Evolutionary conservation across 2,797 vertebrate species (phyloP).

Genomic region (Urocyon cinereoargenteus): DNA sequence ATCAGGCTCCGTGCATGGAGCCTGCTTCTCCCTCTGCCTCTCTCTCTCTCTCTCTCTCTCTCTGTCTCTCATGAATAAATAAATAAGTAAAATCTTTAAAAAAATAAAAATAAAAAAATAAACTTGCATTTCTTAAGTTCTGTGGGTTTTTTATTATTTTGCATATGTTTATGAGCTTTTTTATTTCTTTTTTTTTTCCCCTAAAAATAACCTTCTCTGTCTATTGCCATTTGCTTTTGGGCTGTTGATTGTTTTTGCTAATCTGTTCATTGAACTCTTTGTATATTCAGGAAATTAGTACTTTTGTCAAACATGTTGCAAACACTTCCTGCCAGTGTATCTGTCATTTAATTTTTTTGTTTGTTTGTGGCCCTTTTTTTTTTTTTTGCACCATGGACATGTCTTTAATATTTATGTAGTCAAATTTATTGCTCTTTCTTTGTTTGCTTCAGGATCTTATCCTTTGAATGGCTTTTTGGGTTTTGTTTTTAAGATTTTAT

Average conservation of each 20-base stretch:
- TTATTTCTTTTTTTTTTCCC: not conserved
- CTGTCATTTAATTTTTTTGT: not conserved
- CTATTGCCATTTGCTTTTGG: not conserved
- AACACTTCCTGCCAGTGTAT: not conserved
- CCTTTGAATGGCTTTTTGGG: not conserved
- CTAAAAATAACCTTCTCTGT: not conserved
- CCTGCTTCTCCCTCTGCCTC: no score
- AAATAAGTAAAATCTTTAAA: no score
- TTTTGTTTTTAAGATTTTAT: no score
- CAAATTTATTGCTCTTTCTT: not conserved
- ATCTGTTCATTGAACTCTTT: not conserved
- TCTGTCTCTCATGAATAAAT: no score
- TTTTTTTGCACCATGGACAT: not conserved
- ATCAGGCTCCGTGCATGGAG: no score
- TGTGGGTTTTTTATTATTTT: not conserved
- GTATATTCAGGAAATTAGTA: not conserved
- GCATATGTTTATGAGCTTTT: not conserved
- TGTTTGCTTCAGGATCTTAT: not conserved
- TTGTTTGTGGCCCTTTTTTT: not conserved
- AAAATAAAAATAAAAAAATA: not conserved
- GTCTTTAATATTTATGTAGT: conserved; percentile 7
- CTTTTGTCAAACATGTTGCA: not conserved
- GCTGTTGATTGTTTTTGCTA: not conserved
- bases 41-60: no score
- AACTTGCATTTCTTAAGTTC: not conserved